A percentile compares a stretch with the other conserved stretches of the same genome.
Evolutionary conservation across 2,888 invertebrate genomes (phyloP).

Genomic region (Parnassius orleans): DNA sequence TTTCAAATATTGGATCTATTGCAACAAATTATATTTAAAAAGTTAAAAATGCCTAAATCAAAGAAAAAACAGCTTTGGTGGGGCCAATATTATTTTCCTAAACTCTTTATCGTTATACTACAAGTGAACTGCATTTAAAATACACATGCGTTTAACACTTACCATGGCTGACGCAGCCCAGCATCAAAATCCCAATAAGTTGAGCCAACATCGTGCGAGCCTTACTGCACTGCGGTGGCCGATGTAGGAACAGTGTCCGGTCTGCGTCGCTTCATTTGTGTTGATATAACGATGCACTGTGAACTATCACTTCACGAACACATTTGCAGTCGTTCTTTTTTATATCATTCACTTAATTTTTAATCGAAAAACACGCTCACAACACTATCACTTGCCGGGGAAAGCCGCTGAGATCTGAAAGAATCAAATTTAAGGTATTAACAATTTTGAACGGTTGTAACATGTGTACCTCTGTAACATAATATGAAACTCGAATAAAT

Average conservation of each 20-base stretch:
- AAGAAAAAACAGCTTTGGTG: too few relatives aligned
- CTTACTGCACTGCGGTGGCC: conserved; percentile 48
- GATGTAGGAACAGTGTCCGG: conserved; percentile 37
- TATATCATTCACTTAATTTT: conserved; percentile 4
- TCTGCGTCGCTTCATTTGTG: conserved; percentile 72
- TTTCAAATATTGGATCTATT: too few relatives aligned
- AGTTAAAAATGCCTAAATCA: too few relatives aligned
- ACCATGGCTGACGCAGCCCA: conserved; percentile 57
- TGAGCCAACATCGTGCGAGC: conserved; percentile 47
- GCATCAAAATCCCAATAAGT: conserved; percentile 44
- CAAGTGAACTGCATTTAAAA: neutral
- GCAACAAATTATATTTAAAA: too few relatives aligned
- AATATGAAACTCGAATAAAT: too few relatives aligned
- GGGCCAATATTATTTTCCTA: too few relatives aligned
- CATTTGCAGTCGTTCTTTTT: neutral
- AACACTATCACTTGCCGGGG: conserved; percentile 15
- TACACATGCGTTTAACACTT: conserved; percentile 33
- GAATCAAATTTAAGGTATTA: conserved; percentile 9
- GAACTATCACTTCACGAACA: conserved; percentile 5
- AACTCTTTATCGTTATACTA: neutral
- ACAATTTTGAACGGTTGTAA: neutral
- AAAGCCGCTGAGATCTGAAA: conserved; percentile 19
- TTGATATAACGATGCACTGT: conserved; percentile 27
- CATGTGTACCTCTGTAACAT: too few relatives aligned
- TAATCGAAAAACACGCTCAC: conserved; percentile 1